These are phyloP conservation scores for Smittia sp. DNA, from an alignment of 2,888 invertebrate genomes.

Conservation along the genomic window DNA sequence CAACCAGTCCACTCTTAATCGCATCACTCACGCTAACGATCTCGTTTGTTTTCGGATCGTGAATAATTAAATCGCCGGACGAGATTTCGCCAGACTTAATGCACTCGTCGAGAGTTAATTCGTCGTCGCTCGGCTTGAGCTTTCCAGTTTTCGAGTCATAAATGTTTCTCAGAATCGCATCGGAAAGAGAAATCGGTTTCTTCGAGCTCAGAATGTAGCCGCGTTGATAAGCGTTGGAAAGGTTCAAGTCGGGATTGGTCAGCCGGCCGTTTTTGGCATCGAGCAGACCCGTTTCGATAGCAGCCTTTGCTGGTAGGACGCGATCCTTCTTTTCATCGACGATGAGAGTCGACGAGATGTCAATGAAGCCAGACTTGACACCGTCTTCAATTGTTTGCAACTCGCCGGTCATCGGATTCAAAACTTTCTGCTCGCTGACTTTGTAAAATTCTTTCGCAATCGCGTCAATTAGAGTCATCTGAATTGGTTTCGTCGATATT, in stretches of 20 bases:
- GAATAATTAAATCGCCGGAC: conserved; percentile 71
- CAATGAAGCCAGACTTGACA: conserved; percentile 67
- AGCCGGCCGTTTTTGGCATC: conserved; percentile 69
- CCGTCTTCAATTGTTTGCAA: conserved; percentile 74
- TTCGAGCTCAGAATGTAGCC: conserved; percentile 76
- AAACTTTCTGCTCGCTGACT: conserved; percentile 68
- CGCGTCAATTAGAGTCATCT: conserved; percentile 70
- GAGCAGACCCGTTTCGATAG: conserved; percentile 66
- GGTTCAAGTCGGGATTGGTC: conserved; percentile 65
- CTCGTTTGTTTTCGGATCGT: conserved; percentile 75
- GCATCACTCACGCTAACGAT: conserved; percentile 78
- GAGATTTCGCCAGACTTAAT: conserved; percentile 73
- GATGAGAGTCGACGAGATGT: conserved; percentile 68
- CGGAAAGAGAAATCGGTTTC: conserved; percentile 78
- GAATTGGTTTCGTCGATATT: conserved; percentile 68
- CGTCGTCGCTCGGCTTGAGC: conserved; percentile 66
- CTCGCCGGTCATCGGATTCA: conserved; percentile 74
- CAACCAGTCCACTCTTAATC: conserved; percentile 71
- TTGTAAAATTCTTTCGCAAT: conserved; percentile 75
- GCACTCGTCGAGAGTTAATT: conserved; percentile 71
- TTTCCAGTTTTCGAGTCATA: conserved; percentile 74
- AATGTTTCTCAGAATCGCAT: conserved; percentile 75
- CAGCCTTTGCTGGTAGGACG: conserved; percentile 66
- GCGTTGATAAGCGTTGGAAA: conserved; percentile 77
- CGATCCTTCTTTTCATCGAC: conserved; percentile 69